Conservation (phyloP, 2,888 invertebrate species). For the Idaea straminata region DNA sequence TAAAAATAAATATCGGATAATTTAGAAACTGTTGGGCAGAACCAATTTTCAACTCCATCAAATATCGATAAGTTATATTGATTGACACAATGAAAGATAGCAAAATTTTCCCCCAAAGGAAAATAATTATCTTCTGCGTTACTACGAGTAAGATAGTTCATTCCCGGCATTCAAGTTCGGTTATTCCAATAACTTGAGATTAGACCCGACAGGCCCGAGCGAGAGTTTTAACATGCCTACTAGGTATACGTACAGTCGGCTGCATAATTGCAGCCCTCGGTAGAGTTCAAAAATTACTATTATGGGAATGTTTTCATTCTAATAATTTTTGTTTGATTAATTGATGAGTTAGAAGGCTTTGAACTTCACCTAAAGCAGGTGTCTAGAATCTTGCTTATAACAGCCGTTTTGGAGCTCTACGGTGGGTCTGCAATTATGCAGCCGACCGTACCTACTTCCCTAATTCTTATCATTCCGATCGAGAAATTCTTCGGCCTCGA, state of each 20-base stretch:
- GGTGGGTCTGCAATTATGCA: no score
- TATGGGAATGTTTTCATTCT: no score
- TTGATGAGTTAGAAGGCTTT: no score
- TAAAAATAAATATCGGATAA: not conserved
- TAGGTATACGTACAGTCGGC: no score
- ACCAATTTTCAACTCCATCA: no score
- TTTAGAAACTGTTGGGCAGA: not conserved
- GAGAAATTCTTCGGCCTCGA: conserved; percentile 14
- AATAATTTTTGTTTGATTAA: no score
- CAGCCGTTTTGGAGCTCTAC: no score
- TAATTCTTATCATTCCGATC: conserved; percentile 17
- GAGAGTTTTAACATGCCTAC: not conserved
- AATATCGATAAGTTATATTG: not conserved
- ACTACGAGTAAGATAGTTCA: not conserved
- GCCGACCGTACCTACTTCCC: not conserved
- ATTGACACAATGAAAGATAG: not conserved
- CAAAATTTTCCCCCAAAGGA: not conserved
- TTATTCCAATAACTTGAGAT: not conserved
- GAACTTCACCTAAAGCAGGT: no score
- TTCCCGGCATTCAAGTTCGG: not conserved
- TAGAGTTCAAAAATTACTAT: no score
- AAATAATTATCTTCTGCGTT: not conserved
- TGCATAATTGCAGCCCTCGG: no score
- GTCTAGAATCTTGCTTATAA: no score
- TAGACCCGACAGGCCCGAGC: not conserved